These are phyloP conservation scores for Poeciliopsis turneri DNA, from an alignment of 2,797 vertebrate genomes.

Conservation along the genomic window DNA sequence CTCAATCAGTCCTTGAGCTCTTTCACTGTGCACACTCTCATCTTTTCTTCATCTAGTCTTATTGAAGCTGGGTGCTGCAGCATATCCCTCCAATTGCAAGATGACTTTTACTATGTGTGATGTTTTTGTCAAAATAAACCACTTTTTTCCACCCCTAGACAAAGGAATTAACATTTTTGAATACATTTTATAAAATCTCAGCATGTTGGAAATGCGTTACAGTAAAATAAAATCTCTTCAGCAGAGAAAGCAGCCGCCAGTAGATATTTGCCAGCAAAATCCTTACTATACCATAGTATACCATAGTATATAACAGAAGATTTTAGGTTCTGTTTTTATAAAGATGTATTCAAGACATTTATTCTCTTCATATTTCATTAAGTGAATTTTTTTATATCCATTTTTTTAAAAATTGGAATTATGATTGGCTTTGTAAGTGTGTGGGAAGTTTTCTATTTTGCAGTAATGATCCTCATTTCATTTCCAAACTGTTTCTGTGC, in stretches of 20 bases:
- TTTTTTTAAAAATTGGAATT: not conserved
- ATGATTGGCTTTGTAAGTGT: not conserved
- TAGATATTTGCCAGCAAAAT: not conserved
- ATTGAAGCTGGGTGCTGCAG: conserved; percentile 24
- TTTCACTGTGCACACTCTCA: conserved; percentile 21
- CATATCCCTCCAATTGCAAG: conserved; percentile 10
- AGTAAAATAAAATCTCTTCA: not conserved
- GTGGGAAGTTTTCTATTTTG: conserved; percentile 18
- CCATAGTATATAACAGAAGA: too few species aligned
- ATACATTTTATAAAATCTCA: conserved; percentile 6
- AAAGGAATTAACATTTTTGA: not conserved
- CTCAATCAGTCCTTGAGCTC: conserved; percentile 35
- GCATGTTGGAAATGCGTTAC: not conserved
- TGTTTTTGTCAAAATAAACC: conserved; percentile 13
- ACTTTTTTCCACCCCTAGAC: not conserved
- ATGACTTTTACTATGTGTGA: conserved; percentile 8
- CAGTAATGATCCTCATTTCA: conserved; percentile 9
- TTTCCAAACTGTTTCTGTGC: conserved; percentile 9
- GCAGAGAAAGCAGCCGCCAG: not conserved
- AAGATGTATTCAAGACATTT: not conserved
- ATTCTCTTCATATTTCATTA: not conserved
- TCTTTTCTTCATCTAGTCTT: conserved; percentile 29
- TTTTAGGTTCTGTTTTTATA: not conserved
- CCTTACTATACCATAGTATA: not conserved
- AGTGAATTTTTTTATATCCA: not conserved